phyloP scores from a whole-genome alignment of 2,113 vertebrate genomes.

The Eidolon helvum region DNA sequence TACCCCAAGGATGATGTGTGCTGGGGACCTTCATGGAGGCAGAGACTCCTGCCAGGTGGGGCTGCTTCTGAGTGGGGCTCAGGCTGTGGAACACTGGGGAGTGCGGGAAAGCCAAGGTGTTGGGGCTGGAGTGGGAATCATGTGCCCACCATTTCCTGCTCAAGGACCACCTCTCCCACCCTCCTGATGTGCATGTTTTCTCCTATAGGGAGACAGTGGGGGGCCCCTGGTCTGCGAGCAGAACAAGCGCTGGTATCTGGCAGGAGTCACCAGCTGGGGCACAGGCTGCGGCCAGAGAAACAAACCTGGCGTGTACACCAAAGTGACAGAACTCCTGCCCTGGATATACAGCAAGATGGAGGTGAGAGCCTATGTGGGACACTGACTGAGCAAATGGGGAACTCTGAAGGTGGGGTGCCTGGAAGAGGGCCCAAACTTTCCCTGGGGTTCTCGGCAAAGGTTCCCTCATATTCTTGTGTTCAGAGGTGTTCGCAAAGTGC shows the following conservation, averaged over 20 bases:
- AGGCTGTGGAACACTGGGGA: accelerated
- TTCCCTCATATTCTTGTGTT: accelerated
- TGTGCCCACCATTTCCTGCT: neutral
- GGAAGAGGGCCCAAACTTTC: neutral
- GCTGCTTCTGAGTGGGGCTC: neutral
- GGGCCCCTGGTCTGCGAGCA: conserved; percentile 92
- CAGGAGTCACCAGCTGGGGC: conserved; percentile 95
- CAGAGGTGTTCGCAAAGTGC: neutral
- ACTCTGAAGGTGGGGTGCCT: neutral
- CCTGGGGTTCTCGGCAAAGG: neutral
- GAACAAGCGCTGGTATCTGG: conserved; percentile 85
- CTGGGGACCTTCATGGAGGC: conserved; percentile 89
- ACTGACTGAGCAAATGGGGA: accelerated
- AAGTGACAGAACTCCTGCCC: conserved; percentile 85
- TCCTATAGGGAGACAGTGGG: conserved; percentile 93
- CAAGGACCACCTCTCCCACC: neutral
- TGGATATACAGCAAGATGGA: conserved; percentile 95
- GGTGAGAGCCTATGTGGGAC: conserved; percentile 78
- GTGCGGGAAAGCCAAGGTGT: accelerated
- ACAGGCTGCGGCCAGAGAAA: conserved; percentile 88
- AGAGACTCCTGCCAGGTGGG: conserved; percentile 94
- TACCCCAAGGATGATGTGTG: conserved; percentile 92
- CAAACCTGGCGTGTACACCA: conserved; percentile 93
- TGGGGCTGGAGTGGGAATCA: accelerated
- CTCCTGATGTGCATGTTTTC: neutral